phyloP scores from a whole-genome alignment of 1,140 invertebrate species.

The Antheraea mylitta region DNA sequence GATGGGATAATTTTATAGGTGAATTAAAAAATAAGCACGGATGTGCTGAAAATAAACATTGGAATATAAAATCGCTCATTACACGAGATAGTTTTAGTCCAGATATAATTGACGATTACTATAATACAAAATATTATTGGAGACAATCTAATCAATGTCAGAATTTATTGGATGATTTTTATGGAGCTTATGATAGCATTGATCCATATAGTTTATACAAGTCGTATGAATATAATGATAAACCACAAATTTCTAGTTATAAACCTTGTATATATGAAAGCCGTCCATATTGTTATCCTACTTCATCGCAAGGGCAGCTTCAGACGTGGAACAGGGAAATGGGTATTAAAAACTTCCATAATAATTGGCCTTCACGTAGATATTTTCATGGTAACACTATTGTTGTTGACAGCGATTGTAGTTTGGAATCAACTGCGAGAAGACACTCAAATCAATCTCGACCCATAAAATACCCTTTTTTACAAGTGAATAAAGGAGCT shows the following conservation, averaged over 20 bases:
- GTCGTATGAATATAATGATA: neutral
- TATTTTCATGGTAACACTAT: conserved; percentile 12
- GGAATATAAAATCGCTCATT: neutral
- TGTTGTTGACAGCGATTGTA: conserved; percentile 10
- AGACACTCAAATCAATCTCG: neutral
- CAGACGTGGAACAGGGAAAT: conserved; percentile 34
- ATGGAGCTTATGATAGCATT: conserved; percentile 19
- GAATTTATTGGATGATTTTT: conserved; percentile 38
- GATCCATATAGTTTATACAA: neutral
- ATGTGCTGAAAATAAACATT: conserved; percentile 2
- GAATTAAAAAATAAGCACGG: conserved; percentile 50
- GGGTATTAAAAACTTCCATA: conserved; percentile 3
- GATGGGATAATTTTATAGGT: conserved; percentile 60
- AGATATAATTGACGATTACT: conserved; percentile 33
- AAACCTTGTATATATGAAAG: conserved; percentile 10
- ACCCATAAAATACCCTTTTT: neutral
- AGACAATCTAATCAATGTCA: conserved; percentile 31
- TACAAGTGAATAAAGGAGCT: neutral
- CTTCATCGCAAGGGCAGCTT: conserved; percentile 39
- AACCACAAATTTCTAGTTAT: conserved; percentile 5
- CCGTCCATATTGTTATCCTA: conserved; percentile 39
- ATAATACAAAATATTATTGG: conserved; percentile 27
- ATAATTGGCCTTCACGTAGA: neutral
- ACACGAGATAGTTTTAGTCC: conserved; percentile 13
- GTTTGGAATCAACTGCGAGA: neutral